Conservation (phyloP, 2,888 invertebrate genomes). For the Heliconius hortense region DNA sequence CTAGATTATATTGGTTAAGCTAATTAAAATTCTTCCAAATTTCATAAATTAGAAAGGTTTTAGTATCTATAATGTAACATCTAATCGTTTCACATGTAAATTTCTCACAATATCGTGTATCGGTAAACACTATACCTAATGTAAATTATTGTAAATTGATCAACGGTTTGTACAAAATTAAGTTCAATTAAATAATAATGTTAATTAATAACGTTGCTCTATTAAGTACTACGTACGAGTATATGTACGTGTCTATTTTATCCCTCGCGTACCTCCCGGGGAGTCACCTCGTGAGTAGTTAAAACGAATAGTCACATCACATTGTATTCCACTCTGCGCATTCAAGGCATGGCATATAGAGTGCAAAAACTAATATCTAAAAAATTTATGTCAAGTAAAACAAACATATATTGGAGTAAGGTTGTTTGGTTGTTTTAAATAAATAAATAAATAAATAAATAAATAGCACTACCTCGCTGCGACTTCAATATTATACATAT, state of each 20-base stretch:
- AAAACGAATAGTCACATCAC: no score
- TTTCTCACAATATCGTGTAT: not conserved
- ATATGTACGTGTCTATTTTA: no score
- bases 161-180: not conserved
- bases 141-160: slow-evolving; percentile 12
- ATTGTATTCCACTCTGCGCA: no score
- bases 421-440: no score
- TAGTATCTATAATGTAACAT: not conserved
- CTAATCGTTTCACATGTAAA: not conserved
- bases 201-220: not conserved
- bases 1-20: not conserved
- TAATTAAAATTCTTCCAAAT: not conserved
- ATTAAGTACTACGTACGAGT: not conserved
- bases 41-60: not conserved
- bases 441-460: no score
- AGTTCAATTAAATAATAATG: not conserved
- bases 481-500: no score
- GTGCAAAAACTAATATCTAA: not conserved
- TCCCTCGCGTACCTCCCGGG: no score
- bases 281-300: no score
- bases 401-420: no score
- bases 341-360: no score
- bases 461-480: no score
- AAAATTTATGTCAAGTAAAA: no score
- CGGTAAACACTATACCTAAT: not conserved